Evolutionary conservation across 2,888 invertebrate species (phyloP).

Genomic region (Fragum fragum): DNA sequence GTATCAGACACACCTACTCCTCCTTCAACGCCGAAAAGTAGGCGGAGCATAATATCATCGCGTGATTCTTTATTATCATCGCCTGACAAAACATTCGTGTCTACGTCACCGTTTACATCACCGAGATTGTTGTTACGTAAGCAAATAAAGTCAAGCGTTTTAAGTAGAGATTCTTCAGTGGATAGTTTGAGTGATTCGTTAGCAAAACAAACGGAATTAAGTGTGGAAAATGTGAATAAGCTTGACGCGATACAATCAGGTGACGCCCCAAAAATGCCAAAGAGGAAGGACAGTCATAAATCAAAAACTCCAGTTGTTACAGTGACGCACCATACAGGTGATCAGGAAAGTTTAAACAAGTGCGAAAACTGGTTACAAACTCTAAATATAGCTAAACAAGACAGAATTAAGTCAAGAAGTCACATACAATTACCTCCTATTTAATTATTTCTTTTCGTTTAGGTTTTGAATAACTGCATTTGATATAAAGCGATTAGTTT

Average conservation of each 20-base stretch:
- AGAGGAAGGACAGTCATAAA: conserved; percentile 8
- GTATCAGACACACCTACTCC: conserved; percentile 77
- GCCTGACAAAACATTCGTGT: conserved; percentile 51
- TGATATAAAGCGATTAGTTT: no score
- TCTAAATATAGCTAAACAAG: conserved; percentile 74
- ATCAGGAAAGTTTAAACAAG: conserved; percentile 74
- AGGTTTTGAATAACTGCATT: no score
- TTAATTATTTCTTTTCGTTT: no score
- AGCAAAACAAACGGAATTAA: conserved; percentile 44
- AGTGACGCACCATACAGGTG: conserved; percentile 37
- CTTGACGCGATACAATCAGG: conserved; percentile 41
- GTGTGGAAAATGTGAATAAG: conserved; percentile 54
- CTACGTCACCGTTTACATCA: conserved; percentile 67
- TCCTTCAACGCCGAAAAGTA: conserved; percentile 78
- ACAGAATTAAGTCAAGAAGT: conserved; percentile 79
- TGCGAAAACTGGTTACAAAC: conserved; percentile 80
- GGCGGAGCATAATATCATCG: conserved; percentile 69
- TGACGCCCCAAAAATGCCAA: conserved; percentile 25
- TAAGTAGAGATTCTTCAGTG: conserved; percentile 67
- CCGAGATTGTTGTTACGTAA: conserved; percentile 66
- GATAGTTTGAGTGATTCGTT: conserved; percentile 58
- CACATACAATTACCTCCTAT: conserved; percentile 80
- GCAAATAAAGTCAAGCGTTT: conserved; percentile 53
- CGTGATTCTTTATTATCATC: conserved; percentile 66
- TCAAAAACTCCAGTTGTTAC: conserved; percentile 18